Percentiles rank a stretch among this genome's conserved stretches.
Conservation (phyloP, 2,888 invertebrate genomes). For the Neoaliturus tenellus region DNA sequence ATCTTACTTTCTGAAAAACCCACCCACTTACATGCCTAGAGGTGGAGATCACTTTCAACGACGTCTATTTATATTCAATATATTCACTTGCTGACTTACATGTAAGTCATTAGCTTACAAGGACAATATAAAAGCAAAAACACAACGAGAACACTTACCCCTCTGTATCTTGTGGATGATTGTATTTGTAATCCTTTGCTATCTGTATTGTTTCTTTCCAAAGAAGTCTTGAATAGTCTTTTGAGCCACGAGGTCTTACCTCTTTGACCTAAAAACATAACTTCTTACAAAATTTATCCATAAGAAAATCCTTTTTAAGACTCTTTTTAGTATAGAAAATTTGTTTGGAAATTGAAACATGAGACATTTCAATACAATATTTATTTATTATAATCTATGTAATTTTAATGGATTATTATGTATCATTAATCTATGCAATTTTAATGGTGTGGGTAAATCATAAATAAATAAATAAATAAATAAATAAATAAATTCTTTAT, state of each 20-base stretch:
- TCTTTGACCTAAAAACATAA: conserved; percentile 75
- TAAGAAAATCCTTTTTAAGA: not conserved
- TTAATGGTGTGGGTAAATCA: too few relatives aligned
- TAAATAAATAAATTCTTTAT: too few relatives aligned
- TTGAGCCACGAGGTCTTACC: conserved; percentile 74
- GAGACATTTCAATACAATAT: not conserved
- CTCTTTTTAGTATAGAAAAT: not conserved
- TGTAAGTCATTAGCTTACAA: too few relatives aligned
- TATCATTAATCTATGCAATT: too few relatives aligned
- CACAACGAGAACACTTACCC: too few relatives aligned
- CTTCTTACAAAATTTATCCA: too few relatives aligned
- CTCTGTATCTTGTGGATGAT: not conserved
- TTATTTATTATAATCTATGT: not conserved
- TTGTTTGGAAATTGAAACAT: not conserved
- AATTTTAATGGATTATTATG: too few relatives aligned
- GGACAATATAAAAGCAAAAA: not conserved
- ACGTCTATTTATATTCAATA: not conserved
- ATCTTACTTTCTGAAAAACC: too few relatives aligned
- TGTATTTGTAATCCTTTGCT: conserved; percentile 25
- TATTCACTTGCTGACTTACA: not conserved
- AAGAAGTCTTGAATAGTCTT: conserved; percentile 34
- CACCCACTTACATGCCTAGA: not conserved
- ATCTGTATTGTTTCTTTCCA: conserved; percentile 49
- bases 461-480: too few relatives aligned
- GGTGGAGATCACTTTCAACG: not conserved